These are phyloP conservation scores for Avahi laniger DNA, from an alignment of 2,797 vertebrate species.

Conservation along the genomic window DNA sequence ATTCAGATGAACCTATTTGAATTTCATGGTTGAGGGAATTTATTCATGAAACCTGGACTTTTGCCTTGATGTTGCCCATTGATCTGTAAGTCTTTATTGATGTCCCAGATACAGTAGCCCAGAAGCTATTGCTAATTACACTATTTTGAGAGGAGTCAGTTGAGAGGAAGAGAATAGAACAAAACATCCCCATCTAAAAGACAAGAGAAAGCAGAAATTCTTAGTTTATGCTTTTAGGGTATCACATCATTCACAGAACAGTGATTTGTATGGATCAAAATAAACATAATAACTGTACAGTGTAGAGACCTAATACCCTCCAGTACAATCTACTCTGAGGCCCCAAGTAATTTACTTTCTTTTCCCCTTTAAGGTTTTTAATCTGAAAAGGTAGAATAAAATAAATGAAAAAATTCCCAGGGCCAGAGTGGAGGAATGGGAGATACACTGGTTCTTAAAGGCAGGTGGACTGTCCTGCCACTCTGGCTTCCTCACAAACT, in stretches of 20 bases:
- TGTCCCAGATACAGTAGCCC: not conserved
- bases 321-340: not conserved
- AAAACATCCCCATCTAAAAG: not conserved
- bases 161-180: not conserved
- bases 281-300: not conserved
- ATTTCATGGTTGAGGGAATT: conserved; percentile 63
- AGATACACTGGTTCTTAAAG: not conserved
- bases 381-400: not conserved
- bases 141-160: not conserved
- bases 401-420: not conserved
- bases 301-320: not conserved
- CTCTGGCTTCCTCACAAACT: not conserved
- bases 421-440: not conserved
- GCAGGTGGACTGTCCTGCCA: not conserved
- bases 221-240: not conserved
- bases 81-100: not conserved
- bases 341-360: not conserved
- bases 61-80: conserved; percentile 12
- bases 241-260: not conserved
- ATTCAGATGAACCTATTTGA: conserved; percentile 52
- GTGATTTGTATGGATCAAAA: not conserved
- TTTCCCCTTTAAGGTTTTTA: not conserved
- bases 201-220: conserved; percentile 18
- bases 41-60: conserved; percentile 42
- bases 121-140: not conserved